Percentiles rank a stretch among this genome's conserved stretches.
These are phyloP conservation scores for Perognathus longimembris DNA, from an alignment of 2,113 vertebrate species.

Conservation along the genomic window DNA sequence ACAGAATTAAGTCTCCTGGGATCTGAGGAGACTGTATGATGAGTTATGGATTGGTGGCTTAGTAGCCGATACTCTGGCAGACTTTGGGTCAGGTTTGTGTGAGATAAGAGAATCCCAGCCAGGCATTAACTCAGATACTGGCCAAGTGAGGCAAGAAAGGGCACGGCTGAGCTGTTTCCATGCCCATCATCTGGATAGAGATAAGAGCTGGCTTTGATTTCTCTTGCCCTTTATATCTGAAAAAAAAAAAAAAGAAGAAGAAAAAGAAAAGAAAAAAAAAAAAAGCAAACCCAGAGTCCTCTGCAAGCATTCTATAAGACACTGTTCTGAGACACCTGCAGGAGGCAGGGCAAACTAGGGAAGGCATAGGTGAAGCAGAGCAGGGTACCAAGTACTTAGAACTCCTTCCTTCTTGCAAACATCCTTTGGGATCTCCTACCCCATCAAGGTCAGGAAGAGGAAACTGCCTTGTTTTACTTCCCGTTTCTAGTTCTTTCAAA, in stretches of 20 bases:
- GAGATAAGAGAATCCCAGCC: constrained; percentile 24
- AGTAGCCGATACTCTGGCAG: background rate
- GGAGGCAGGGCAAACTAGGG: constrained; percentile 7
- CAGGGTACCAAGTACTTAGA: background rate
- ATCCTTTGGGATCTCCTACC: background rate
- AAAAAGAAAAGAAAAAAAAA: no score
- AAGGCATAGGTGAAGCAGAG: background rate
- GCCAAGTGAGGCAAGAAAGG: background rate
- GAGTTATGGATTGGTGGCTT: background rate
- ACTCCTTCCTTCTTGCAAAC: background rate
- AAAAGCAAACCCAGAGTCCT: background rate
- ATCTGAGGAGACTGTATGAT: background rate
- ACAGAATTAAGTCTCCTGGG: background rate
- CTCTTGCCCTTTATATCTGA: constrained; percentile 41
- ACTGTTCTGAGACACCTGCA: background rate
- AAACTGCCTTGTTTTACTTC: background rate
- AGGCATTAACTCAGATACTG: background rate
- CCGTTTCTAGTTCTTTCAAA: background rate
- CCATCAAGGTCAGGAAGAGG: background rate
- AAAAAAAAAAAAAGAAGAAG: background rate
- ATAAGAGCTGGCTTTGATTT: constrained; percentile 53
- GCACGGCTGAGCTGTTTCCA: background rate
- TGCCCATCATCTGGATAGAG: background rate
- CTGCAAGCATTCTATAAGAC: background rate
- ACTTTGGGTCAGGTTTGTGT: background rate